Evolutionary conservation across 2,888 invertebrate genomes (phyloP), one percentile per base, ranked within the genome.

Genomic region (Eurois occulta): DNA sequence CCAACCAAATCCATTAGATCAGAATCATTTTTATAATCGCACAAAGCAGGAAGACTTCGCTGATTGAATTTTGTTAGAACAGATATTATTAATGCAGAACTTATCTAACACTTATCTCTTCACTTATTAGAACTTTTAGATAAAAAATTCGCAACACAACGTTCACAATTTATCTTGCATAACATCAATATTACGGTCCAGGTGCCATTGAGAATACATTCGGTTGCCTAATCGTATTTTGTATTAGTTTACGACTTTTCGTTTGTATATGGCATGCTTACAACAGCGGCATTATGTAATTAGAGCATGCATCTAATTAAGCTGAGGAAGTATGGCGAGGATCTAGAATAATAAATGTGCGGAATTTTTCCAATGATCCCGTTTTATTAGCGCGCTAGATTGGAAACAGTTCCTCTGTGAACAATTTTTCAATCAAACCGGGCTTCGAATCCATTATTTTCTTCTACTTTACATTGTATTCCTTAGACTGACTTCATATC

Each of bases 141-240:
- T 86, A 68, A 83, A 87, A 82, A 86, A 87, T 69, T 86, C 73
- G 79, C 83, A 87, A 87, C 82, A 84, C 87, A 85, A 85, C 84
- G 86, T 81, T 86, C 85, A 89, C 87, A 85, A 84, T n/a, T n/a
- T 83, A 84, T 82, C 85, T 94, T 94, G 91, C 92, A 89, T 92
- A 94, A 94, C 87, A 21, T 75, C 80, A 71, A 88, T 88, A 89
- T 88, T 91, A 92, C 92, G 91, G 91, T 92, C 90, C 90, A 92
- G 91, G 91, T 92, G 91, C 90, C 90, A 92, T 93, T 90, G 90
- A 93, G 94, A 92, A 93, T 93, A 91, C 88, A 91, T 90, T 83
- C 82, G 70, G 90, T 95, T 95, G 89, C 92, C 86, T 90, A 94
- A 95, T 93, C 88, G 90, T 90, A 90, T 91, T 89, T 91, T 88